These are phyloP conservation scores for Carposina sasakii DNA, from an alignment of 1,140 invertebrate genomes.

Conservation along the genomic window DNA sequence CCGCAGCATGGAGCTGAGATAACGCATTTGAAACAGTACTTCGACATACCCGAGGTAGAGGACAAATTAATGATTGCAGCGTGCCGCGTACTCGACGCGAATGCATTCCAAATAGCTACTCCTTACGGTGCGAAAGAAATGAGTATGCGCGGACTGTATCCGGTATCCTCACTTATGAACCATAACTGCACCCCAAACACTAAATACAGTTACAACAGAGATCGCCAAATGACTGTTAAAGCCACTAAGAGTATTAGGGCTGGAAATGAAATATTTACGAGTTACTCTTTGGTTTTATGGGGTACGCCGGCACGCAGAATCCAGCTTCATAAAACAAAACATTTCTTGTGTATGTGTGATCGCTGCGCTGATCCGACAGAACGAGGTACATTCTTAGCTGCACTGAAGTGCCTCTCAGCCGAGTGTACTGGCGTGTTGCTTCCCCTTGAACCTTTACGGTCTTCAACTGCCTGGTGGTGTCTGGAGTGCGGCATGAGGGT, in stretches of 20 bases:
- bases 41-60: slow-evolving; percentile 73
- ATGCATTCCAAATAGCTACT: slow-evolving; percentile 80
- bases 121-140: slow-evolving; percentile 65
- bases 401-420: slow-evolving; percentile 67
- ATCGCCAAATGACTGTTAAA: slow-evolving; percentile 76
- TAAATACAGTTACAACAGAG: slow-evolving; percentile 75
- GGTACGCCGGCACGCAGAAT: slow-evolving; percentile 78
- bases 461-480: slow-evolving; percentile 66
- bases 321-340: slow-evolving; percentile 80
- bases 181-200: slow-evolving; percentile 85
- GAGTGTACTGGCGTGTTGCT: slow-evolving; percentile 62
- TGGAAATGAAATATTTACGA: slow-evolving; percentile 81
- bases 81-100: slow-evolving; percentile 80
- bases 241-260: slow-evolving; percentile 76
- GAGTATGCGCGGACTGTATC: slow-evolving; percentile 80
- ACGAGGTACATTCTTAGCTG: slow-evolving; percentile 65
- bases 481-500: slow-evolving; percentile 61
- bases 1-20: slow-evolving; percentile 75
- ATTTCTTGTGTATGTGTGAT: slow-evolving; percentile 81
- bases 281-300: slow-evolving; percentile 83
- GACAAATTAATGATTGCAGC: slow-evolving; percentile 75
- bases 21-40: slow-evolving; percentile 73
- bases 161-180: slow-evolving; percentile 81
- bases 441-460: slow-evolving; percentile 60
- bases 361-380: slow-evolving; percentile 82